Conservation (phyloP, 2,113 vertebrate species). For the Pachyramphus minor region DNA sequence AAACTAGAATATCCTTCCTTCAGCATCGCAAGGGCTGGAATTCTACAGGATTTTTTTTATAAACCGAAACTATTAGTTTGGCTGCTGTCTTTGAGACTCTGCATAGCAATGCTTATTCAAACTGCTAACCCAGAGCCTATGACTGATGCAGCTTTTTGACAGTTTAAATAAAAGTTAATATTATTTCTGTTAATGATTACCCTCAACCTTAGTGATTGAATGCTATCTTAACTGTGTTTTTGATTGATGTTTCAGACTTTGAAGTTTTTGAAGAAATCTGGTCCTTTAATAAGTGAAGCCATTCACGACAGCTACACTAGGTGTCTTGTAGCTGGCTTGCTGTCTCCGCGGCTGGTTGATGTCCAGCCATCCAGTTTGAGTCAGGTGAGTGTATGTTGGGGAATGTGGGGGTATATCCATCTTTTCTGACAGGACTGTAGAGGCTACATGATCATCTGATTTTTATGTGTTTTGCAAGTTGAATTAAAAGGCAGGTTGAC, state of each 20-base stretch:
- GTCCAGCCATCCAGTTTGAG: constrained; percentile 85
- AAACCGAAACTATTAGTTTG: neutral
- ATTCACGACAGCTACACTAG: constrained; percentile 86
- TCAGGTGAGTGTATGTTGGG: constrained; percentile 71
- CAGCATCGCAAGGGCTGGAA: neutral
- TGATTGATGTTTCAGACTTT: constrained; percentile 80
- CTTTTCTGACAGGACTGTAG: neutral
- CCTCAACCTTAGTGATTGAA: neutral
- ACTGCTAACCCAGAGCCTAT: neutral
- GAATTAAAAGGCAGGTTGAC: neutral
- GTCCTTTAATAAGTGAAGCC: constrained; percentile 82
- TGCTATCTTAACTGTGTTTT: neutral
- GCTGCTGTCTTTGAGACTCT: neutral
- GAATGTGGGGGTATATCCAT: neutral
- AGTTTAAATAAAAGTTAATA: neutral
- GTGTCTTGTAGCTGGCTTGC: constrained; percentile 90
- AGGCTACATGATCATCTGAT: neutral
- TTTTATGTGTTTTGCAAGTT: neutral
- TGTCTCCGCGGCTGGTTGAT: constrained; percentile 85
- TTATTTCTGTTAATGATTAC: neutral
- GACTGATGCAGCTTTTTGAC: neutral
- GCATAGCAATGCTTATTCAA: neutral
- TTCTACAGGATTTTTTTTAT: neutral
- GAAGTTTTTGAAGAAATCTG: constrained; percentile 89
- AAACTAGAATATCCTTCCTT: neutral